phyloP scores from a whole-genome alignment of 2,113 vertebrate genomes.

The Vicugna pacos region DNA sequence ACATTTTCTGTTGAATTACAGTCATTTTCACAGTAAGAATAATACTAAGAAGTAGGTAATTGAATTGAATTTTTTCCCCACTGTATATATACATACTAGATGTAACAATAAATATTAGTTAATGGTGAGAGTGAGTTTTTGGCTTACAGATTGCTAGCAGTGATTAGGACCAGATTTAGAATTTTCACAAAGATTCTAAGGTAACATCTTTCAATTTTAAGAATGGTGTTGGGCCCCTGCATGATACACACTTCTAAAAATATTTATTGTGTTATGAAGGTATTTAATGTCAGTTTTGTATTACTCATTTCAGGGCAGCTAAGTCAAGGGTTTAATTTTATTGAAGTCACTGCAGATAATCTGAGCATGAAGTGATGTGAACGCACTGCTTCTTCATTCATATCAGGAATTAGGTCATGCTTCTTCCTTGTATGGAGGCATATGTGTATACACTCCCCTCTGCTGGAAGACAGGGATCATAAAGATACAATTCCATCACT shows the following conservation, averaged over 20 bases:
- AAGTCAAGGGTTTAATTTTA: not conserved
- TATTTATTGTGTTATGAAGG: not conserved
- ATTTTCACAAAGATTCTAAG: not conserved
- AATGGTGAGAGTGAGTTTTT: not conserved
- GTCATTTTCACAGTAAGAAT: not conserved
- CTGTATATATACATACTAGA: not conserved
- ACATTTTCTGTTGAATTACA: slow-evolving; percentile 11
- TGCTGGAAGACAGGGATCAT: not conserved
- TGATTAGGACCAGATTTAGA: not conserved
- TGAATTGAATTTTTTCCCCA: not conserved
- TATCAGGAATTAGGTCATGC: not conserved
- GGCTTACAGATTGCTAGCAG: not conserved
- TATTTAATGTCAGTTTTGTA: not conserved
- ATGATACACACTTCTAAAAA: not conserved
- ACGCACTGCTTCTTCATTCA: not conserved
- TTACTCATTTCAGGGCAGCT: not conserved
- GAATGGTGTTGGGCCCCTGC: not conserved
- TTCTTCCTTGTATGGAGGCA: not conserved
- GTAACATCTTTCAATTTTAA: not conserved
- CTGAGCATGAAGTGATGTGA: not conserved
- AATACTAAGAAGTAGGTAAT: not conserved
- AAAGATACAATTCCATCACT: not conserved
- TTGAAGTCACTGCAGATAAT: not conserved
- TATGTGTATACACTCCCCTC: not conserved
- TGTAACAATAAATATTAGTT: not conserved